Base-by-base conservation (phyloP, 2,888 invertebrate genomes). In the Drosophila mimica region DNA sequence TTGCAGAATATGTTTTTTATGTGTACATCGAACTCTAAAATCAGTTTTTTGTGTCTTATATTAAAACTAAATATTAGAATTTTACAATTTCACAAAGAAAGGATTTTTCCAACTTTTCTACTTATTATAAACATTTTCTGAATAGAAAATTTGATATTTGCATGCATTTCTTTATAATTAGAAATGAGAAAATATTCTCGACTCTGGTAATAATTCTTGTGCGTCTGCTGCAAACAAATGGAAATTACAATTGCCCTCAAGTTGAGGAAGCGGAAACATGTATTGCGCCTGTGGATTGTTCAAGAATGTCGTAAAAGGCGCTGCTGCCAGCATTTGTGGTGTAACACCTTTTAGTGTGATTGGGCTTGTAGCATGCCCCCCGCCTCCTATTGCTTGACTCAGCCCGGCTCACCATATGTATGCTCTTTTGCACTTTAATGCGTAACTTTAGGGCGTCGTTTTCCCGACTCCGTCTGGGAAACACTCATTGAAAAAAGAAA, bases 311-410 rank as follows among this genome's bases (percentile, higher is more conserved):
- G 81, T 88, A 85, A 83, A 84, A 76, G 74, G 61, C 31, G 15
- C 40, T 58, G 31, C 65, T 58, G 60, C 67, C 69, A 67, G 56
- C 75, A 67, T 74, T 74, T 82, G 83, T 71, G 83, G 80, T 79
- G 74, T 79, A 76, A 78, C 86, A 83, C 83, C 86, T 88, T 88
- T 84, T 81, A 88, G 86, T 88, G 74, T 88, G 83, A 84, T 88
- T 84, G 87, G 78, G 58, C 76, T 64, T 77, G 71, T 62, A 52
- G 30, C 65, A 70, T 51, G 64, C 46, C 67, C 36, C 33, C 15
- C 36, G 43, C 40, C 46, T 4, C 4, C 4, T 17, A 33, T 34
- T 34, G 36, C 48, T 31, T 28, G 28, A 8, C 17, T n/a, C 25
- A 48, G 62, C 65, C 40, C 64, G 36, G 31, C 30, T 54, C 48